Percentiles rank a stretch among this genome's conserved stretches.
Evolutionary conservation across 2,113 vertebrate species (phyloP).

Genomic region (Orientallactaga bullata): DNA sequence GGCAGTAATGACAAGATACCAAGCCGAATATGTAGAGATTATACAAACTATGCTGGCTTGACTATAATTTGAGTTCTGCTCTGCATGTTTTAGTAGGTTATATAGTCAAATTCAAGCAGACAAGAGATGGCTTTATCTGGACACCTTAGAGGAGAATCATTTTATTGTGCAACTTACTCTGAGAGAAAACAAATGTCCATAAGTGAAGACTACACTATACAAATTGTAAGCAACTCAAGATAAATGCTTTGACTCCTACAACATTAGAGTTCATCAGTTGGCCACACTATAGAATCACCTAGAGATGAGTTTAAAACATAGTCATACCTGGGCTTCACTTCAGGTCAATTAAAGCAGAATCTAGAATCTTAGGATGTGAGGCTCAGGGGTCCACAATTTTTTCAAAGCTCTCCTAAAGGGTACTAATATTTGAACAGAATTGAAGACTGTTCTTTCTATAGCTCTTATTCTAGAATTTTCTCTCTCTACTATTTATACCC

Average conservation of each 20-base stretch:
- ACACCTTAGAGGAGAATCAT: background rate
- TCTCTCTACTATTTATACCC: background rate
- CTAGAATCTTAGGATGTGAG: background rate
- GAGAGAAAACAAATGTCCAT: slow-evolving; percentile 7
- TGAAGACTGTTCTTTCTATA: background rate
- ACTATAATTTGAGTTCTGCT: background rate
- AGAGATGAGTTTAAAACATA: slow-evolving; percentile 19
- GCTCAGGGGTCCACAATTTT: background rate
- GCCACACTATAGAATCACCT: background rate
- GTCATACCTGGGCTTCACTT: background rate
- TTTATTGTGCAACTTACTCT: background rate
- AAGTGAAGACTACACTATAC: background rate
- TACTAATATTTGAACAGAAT: background rate
- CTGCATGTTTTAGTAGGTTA: background rate
- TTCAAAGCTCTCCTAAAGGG: background rate
- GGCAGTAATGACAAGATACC: background rate
- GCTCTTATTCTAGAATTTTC: background rate
- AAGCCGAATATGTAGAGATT: background rate
- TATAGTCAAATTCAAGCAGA: background rate
- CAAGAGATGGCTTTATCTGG: background rate
- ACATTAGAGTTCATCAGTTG: background rate
- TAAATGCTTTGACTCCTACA: slow-evolving; percentile 2
- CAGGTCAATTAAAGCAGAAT: slow-evolving; percentile 48
- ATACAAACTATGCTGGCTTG: background rate
- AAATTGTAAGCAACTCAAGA: background rate